Base-by-base conservation (phyloP, 1,140 invertebrate genomes). In the Pygmarrhopalites habei region DNA sequence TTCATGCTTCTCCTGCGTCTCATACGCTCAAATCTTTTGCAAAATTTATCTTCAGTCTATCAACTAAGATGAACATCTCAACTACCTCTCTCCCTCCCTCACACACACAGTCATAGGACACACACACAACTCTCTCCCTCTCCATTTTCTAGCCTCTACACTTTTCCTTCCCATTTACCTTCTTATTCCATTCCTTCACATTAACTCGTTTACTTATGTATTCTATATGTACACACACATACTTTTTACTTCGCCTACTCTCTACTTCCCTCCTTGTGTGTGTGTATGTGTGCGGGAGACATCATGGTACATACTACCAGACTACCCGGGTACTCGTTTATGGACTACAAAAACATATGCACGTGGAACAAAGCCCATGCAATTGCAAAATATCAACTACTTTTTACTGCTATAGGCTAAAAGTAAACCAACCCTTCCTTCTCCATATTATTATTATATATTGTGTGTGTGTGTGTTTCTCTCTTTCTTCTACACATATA, bases 11-110 rank as follows among this genome's bases (percentile, higher is more conserved):
- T 62, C 56, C 44, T 14, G 28, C 47, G 32, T 49, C 51, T 46
- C 60, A 46, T 46, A 53, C 30, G 21, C 60, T 62, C 25, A 58
- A 67, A 67, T 67, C 65, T 67, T 63, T 64, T 68, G 62, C 62
- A 64, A 68, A 68, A 68, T 68, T 68, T 58, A 68, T 60, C 57
- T 44, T 43, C 51, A 67, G 46, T 53, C 58, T 53, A 61, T 57
- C 62, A 61, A 57, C 51, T 58, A 57, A 60, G 43, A 63, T 39
- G 43, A 44, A 58, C 39, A 58, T 58, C 53, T 35, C 30, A 56
- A 56, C 26, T 32, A 35, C 53, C 19, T 21, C 32, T n/a, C 5
- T 28, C 14, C 23, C 5, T 7, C 49, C 28, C 5, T 26, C 4
- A 28, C 25, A 52, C 39, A n/a, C 39, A 12, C n/a, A n/a, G n/a